These are phyloP conservation scores for Amphiprion clarkii DNA, from an alignment of 2,797 vertebrate genomes.

Conservation along the genomic window DNA sequence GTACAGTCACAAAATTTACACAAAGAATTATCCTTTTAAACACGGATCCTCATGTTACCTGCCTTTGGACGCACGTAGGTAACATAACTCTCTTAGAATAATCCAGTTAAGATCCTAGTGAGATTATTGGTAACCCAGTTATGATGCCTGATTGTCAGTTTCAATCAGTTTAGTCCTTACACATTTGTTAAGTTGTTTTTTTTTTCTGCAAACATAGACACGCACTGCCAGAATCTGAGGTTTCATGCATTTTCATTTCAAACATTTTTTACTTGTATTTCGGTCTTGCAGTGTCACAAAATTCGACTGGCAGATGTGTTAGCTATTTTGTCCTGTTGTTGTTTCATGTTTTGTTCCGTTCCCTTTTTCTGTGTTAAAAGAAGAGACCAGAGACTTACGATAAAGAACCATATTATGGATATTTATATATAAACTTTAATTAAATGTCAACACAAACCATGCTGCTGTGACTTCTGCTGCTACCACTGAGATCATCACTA, in stretches of 20 bases:
- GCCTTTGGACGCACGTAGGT: conserved; percentile 23
- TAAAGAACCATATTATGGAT: not conserved
- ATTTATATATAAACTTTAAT: conserved; percentile 20
- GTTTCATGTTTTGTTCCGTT: not conserved
- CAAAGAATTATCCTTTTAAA: conserved; percentile 45
- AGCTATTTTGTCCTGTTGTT: conserved; percentile 3
- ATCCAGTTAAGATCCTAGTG: conserved; percentile 45
- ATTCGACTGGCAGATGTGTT: not conserved
- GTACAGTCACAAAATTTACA: conserved; percentile 25
- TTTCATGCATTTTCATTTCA: conserved; percentile 20
- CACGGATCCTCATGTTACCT: conserved; percentile 47
- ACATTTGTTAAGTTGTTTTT: conserved; percentile 8
- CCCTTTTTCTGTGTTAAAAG: not conserved
- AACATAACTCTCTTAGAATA: conserved; percentile 52
- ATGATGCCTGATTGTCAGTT: conserved; percentile 26
- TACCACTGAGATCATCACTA: conserved; percentile 34
- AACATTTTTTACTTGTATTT: not conserved
- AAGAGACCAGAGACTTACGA: not conserved
- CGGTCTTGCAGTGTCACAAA: not conserved
- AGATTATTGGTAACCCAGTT: conserved; percentile 45
- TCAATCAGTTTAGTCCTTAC: conserved; percentile 24
- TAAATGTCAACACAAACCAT: conserved; percentile 26
- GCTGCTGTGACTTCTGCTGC: conserved; percentile 38
- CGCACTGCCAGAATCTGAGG: not conserved
- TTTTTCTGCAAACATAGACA: conserved; percentile 18